Evolutionary conservation across 2,888 invertebrate genomes (phyloP).

Genomic region (Agrochola litura): DNA sequence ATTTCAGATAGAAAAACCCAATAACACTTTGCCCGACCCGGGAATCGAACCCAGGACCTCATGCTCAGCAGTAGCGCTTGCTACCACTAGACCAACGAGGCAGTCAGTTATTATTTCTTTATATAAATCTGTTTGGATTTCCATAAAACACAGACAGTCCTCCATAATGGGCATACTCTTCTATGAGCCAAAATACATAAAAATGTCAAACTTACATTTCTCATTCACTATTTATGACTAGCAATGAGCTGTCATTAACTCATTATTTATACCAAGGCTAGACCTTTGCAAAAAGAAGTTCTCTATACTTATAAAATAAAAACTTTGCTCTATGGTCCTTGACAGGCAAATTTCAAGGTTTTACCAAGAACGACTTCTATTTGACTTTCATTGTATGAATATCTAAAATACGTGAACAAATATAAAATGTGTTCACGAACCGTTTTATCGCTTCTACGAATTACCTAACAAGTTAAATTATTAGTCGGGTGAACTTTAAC

Average conservation of each 20-base stretch:
- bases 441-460: constrained; percentile 28
- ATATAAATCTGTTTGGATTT: neutral
- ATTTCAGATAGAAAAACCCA: too few species aligned
- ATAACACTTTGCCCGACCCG: too few species aligned
- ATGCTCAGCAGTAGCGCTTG: too few species aligned
- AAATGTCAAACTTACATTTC: too few species aligned
- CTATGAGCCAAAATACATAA: neutral
- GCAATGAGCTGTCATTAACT: neutral
- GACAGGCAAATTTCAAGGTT: constrained; percentile 41
- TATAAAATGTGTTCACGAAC: neutral
- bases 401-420: constrained; percentile 20
- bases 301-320: neutral
- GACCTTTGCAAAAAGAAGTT: neutral
- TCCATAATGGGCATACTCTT: neutral
- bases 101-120: too few species aligned
- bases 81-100: too few species aligned
- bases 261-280: constrained; percentile 8
- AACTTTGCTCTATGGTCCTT: constrained; percentile 10
- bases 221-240: neutral
- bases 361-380: constrained; percentile 30
- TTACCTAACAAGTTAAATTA: constrained; percentile 15
- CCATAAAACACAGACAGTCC: neutral
- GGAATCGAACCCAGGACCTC: too few species aligned
- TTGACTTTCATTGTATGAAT: constrained; percentile 32
- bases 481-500: neutral